Base-by-base conservation (phyloP, 2,888 invertebrate genomes). In the Ectemnius cavifrons region DNA sequence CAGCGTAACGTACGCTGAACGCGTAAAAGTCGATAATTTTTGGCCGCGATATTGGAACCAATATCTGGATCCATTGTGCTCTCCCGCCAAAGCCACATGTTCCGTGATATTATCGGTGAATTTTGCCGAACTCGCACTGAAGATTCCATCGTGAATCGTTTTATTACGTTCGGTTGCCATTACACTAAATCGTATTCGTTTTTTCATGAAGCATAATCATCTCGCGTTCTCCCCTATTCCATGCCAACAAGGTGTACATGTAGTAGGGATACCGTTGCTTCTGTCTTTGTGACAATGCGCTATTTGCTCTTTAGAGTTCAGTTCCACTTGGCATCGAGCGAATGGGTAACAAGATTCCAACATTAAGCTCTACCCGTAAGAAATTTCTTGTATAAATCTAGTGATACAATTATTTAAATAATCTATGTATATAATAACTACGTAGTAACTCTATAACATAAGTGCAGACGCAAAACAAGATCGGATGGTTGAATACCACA, bases 1-100 rank as follows among this genome's bases (percentile, higher is more conserved):
- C 85, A 45, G 87, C 86, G 83, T 89, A 90, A 89, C 87, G 75
- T 63, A 75, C 20, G 61, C 64, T 20, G 20, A 69, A 63, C 37
- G n/a, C 46, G 13, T 16, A 11, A 47, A 23, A 46, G 45, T 37
- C 56, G 18, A 58, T 27, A 65, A 61, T 63, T 23, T 14, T 52
- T 52, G n/a, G 52, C 52, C 14, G 16, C 5, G 16, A 14, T 52
- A 52, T 52, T 52, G 14, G 16, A 47, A 52, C 37, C 8, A 11
- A 37, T 37, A 37, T 37, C 37, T 37, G 52, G 52, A 52, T 52
- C 16, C 52, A 16, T 14, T 52, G 16, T 16, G 52, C 52, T 16
- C 52, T 13, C 52, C 52, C n/a, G 52, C 52, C 16, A 52, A 52
- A 52, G 37, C 16, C 8, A 14, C 52, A 52, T 37, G 52, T 52